Conservation (phyloP, 2,888 invertebrate species). For the Apodemia zela region DNA sequence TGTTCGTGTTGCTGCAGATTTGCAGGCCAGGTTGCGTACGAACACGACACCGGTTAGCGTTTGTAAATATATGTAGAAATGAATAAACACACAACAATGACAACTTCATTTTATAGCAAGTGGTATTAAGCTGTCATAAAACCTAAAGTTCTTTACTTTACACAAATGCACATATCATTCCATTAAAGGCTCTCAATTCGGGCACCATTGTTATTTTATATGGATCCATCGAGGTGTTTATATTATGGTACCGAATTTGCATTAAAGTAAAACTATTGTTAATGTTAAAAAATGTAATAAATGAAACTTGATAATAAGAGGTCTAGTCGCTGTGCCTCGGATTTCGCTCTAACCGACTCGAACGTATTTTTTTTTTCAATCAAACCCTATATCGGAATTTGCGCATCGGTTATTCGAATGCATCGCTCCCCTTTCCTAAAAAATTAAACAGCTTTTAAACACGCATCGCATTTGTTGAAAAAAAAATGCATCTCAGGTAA, state of each 20-base stretch:
- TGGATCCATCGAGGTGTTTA: too few relatives aligned
- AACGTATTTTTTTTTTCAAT: constrained; percentile 47
- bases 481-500: constrained; percentile 76
- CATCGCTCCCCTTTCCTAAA: constrained; percentile 70
- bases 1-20: too few relatives aligned
- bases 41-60: too few relatives aligned
- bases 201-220: neutral
- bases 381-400: constrained; percentile 72
- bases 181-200: neutral
- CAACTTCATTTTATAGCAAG: too few relatives aligned
- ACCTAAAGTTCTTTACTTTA: too few relatives aligned
- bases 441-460: constrained; percentile 80
- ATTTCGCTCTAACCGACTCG: constrained; percentile 27
- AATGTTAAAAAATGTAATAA: neutral
- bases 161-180: too few relatives aligned
- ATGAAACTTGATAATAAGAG: neutral
- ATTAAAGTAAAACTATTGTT: neutral
- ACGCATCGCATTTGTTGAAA: constrained; percentile 51
- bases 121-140: too few relatives aligned
- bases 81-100: too few relatives aligned
- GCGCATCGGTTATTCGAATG: constrained; percentile 72
- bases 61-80: too few relatives aligned
- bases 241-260: neutral
- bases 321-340: neutral
- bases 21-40: too few relatives aligned